phyloP scores from a whole-genome alignment of 2,888 invertebrate genomes.

The Tipula helvola region DNA sequence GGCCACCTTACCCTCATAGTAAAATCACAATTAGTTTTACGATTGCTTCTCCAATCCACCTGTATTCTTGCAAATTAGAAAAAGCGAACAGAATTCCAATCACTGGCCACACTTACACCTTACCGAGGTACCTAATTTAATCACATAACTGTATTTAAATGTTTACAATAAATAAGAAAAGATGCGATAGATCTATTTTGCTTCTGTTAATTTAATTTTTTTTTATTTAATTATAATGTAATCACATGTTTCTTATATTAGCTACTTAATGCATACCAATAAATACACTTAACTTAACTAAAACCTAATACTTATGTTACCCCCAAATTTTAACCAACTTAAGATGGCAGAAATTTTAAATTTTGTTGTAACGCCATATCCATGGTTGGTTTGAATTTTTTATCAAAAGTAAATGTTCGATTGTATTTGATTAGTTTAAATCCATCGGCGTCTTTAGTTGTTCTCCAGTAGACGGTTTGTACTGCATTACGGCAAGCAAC shows the following conservation, averaged over 20 bases:
- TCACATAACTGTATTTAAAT: no score
- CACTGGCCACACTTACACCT: no score
- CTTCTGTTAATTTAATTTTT: neutral
- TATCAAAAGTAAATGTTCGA: constrained; percentile 45
- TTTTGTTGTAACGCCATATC: neutral
- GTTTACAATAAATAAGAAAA: neutral
- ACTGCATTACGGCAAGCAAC: constrained; percentile 61
- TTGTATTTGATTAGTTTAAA: constrained; percentile 43
- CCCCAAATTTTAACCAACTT: constrained; percentile 41
- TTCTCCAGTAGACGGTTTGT: constrained; percentile 66
- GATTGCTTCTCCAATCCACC: no score
- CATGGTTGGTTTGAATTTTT: constrained; percentile 31
- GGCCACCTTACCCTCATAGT: no score
- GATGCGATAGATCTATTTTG: no score
- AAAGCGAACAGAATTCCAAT: no score
- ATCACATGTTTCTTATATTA: neutral
- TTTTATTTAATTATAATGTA: neutral
- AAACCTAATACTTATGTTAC: neutral
- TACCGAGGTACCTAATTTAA: no score
- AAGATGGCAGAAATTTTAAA: constrained; percentile 19
- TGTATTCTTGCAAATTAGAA: no score
- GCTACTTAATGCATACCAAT: neutral
- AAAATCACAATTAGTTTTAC: no score
- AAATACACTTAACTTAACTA: neutral
- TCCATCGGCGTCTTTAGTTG: constrained; percentile 33